Percentiles rank a stretch among this genome's conserved stretches.
Conservation (phyloP, 2,888 invertebrate genomes). For the Eurytoma californica region DNA sequence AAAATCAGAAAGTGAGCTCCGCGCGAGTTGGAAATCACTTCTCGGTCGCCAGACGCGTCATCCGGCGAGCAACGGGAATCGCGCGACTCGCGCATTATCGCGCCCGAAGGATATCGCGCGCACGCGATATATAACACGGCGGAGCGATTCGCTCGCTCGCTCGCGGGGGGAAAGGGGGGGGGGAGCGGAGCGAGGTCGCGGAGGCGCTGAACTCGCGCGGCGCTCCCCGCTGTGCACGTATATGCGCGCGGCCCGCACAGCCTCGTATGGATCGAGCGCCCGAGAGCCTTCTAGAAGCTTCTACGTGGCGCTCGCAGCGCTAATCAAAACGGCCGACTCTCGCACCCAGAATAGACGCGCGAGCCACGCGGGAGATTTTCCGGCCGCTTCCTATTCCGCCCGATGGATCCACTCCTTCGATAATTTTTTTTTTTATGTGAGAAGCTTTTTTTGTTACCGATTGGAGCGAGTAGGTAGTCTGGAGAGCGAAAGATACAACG, state of each 20-base stretch:
- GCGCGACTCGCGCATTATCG: too few relatives aligned
- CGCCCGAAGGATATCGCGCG: too few relatives aligned
- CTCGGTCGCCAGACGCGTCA: too few relatives aligned
- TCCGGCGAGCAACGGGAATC: too few relatives aligned
- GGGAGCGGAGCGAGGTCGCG: constrained; percentile 14
- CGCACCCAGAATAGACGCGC: neutral
- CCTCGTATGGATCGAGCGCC: constrained; percentile 15
- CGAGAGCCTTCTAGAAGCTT: constrained; percentile 24
- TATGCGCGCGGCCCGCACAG: too few relatives aligned
- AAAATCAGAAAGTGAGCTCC: too few relatives aligned
- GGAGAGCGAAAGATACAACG: neutral
- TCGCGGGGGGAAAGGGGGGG: too few relatives aligned
- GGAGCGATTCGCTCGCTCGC: neutral
- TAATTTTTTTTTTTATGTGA: neutral
- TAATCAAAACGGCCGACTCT: neutral
- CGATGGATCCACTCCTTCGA: neutral
- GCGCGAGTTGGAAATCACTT: too few relatives aligned
- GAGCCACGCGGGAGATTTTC: neutral
- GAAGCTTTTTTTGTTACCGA: neutral
- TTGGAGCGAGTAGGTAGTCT: neutral
- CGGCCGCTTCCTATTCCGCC: neutral
- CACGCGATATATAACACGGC: constrained; percentile 1
- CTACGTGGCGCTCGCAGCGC: neutral
- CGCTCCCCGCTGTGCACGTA: too few relatives aligned
- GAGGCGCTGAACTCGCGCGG: constrained; percentile 37